Evolutionary conservation across 2,797 vertebrate species (phyloP), one percentile per base, ranked within the genome.

Genomic region (Coilia nasus): DNA sequence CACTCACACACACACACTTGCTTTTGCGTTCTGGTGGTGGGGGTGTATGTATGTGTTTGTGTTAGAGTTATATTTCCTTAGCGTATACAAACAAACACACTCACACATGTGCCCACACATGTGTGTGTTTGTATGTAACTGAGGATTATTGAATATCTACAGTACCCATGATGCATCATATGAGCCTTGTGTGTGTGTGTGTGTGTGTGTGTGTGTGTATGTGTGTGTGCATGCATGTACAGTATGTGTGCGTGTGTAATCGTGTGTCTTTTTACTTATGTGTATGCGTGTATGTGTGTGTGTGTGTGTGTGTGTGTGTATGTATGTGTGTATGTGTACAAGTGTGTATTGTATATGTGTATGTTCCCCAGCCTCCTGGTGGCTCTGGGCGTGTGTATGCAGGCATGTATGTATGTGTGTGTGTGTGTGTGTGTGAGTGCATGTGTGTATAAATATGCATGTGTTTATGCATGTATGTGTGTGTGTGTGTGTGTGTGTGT

Each of bases 221-320:
- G 11, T 31, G 25, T 60, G 47, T 84, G 54, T 86, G 80, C 85
- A 54, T 80, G 19, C 81, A 82, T 85, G 84, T 64, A n/a, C n/a
- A n/a, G 59, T 60, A 21, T 60, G 21, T 60, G 44, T 84, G 83
- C 78, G 64, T 41, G 35, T 56, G 19, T 31, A 47, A 56, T 44
- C 5, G 35, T 41, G 5, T 41, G 35, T 41, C 2, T 5, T 7
- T 50, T 7, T 50, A 12, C 3, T 7, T 2, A 50, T 57, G 56
- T 41, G 35, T 41, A 41, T 41, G 35, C 35, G 5, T 41, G 35
- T 41, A 41, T 5, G 35, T 41, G 6, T 64, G 6, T 12, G 59
- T 23, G 21, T 64, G 60, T 25, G 62, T 67, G 25, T 31, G 62
- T 31, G 62, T 15, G 23, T 67, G 23, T 15, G 11, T 31, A 11